Conservation (phyloP, 2,888 invertebrate species). For the Aspidiotus rigidus region DNA sequence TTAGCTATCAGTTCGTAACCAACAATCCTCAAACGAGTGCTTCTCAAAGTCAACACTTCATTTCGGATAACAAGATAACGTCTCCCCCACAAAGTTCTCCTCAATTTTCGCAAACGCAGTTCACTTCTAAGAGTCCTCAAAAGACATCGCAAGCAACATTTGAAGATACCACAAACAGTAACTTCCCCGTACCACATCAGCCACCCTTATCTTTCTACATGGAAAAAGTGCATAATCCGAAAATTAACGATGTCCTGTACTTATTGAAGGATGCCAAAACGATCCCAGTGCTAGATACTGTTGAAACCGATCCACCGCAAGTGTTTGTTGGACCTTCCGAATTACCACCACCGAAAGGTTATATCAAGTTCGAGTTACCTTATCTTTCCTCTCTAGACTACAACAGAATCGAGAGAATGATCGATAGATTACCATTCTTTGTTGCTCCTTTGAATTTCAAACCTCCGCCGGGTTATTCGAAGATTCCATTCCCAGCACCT, state of each 20-base stretch:
- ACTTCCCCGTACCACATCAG: slow-evolving; percentile 56
- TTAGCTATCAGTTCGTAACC: slow-evolving; percentile 21
- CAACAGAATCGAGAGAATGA: slow-evolving; percentile 58
- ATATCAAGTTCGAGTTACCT: slow-evolving; percentile 70
- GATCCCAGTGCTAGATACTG: slow-evolving; percentile 66
- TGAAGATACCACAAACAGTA: slow-evolving; percentile 16
- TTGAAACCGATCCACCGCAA: slow-evolving; percentile 59
- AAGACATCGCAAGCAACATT: slow-evolving; percentile 2
- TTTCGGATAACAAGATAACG: slow-evolving; percentile 15
- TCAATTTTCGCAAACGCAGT: slow-evolving; percentile 5
- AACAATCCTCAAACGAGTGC: slow-evolving; percentile 24
- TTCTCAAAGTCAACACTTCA: slow-evolving; percentile 25
- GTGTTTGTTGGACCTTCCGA: slow-evolving; percentile 75
- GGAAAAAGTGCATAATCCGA: slow-evolving; percentile 48
- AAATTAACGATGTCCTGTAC: slow-evolving; percentile 60
- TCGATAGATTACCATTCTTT: slow-evolving; percentile 69
- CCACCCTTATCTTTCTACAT: slow-evolving; percentile 75
- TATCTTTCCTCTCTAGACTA: slow-evolving; percentile 65
- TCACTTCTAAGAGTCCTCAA: slow-evolving; percentile 1
- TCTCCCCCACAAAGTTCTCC: slow-evolving; percentile 8
- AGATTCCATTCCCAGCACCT: slow-evolving; percentile 75
- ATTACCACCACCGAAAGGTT: slow-evolving; percentile 60
- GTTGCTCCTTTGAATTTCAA: slow-evolving; percentile 76
- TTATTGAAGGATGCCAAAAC: slow-evolving; percentile 60
- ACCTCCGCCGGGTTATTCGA: slow-evolving; percentile 73